Evolutionary conservation across 92 coral and sea anemone genomes (phyloP).

Genomic region (Phenganax stokvisi): DNA sequence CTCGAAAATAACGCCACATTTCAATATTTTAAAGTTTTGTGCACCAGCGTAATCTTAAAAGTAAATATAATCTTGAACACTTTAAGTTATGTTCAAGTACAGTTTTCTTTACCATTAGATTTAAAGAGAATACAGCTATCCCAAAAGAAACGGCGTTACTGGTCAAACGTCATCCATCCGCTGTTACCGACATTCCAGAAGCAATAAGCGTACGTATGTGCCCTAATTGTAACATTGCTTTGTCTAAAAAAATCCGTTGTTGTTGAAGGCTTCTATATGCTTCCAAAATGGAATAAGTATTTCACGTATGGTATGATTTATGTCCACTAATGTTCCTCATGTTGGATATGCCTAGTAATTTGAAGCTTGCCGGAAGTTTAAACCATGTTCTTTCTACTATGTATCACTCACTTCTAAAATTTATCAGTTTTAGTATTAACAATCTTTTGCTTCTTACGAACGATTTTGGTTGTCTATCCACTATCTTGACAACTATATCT

Average conservation of each 20-base stretch:
- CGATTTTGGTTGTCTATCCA: not conserved
- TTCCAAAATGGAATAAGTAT: too few species aligned
- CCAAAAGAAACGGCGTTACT: slow-evolving; percentile 73
- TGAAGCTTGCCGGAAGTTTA: too few species aligned
- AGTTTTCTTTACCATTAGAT: slow-evolving; percentile 46
- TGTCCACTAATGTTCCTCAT: too few species aligned
- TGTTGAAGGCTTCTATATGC: not conserved
- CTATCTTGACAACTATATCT: not conserved
- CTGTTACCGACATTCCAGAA: slow-evolving; percentile 77
- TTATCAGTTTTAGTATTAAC: too few species aligned
- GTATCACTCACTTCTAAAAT: too few species aligned
- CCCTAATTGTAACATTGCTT: not conserved
- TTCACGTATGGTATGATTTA: too few species aligned
- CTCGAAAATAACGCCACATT: too few species aligned
- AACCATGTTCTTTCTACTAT: too few species aligned
- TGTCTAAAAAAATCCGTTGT: too few species aligned
- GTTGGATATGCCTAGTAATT: too few species aligned
- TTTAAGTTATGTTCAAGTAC: not conserved
- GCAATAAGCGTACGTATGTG: slow-evolving; percentile 69
- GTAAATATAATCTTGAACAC: not conserved
- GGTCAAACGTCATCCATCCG: slow-evolving; percentile 71
- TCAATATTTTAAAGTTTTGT: too few species aligned
- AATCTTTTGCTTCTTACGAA: not conserved
- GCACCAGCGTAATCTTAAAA: too few species aligned
- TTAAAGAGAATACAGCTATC: slow-evolving; percentile 72